phyloP scores from a whole-genome alignment of 1,140 invertebrate species.

The Drosophila littoralis region DNA sequence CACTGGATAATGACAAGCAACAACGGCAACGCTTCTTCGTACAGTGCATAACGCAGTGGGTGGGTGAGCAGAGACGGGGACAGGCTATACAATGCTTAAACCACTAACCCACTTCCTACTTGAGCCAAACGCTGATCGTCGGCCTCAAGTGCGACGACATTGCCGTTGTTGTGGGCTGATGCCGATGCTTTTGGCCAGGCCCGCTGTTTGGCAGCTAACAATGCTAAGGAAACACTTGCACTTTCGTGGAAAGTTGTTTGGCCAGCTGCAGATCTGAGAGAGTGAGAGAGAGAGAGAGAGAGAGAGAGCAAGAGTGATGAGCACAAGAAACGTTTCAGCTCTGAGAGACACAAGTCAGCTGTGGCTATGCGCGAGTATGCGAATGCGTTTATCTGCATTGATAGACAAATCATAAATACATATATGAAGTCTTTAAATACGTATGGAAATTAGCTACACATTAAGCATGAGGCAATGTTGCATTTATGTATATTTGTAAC shows the following conservation, averaged over 20 bases:
- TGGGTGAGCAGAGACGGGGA: background rate
- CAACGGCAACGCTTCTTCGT: background rate
- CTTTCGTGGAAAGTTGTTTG: constrained; percentile 78
- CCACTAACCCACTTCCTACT: constrained; percentile 79
- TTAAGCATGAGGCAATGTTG: constrained; percentile 42
- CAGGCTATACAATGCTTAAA: constrained; percentile 15
- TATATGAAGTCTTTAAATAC: constrained; percentile 13
- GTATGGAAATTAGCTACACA: constrained; percentile 54
- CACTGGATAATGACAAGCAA: background rate
- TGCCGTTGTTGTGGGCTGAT: constrained; percentile 30
- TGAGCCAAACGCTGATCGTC: constrained; percentile 8
- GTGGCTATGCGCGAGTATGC: constrained; percentile 24
- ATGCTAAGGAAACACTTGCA: constrained; percentile 82
- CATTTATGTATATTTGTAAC: constrained; percentile 38
- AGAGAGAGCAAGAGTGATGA: background rate
- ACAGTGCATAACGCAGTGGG: constrained; percentile 30
- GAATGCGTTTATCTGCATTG: background rate
- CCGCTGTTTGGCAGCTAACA: constrained; percentile 46
- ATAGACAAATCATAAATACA: constrained; percentile 19
- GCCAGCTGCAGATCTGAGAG: constrained; percentile 49
- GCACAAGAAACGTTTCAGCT: background rate
- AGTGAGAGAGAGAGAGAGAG: constrained; percentile 15
- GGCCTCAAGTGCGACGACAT: constrained; percentile 56
- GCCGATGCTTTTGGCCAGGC: background rate
- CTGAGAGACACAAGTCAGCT: constrained; percentile 24